These are phyloP conservation scores for Chelonus insularis DNA, from an alignment of 1,140 invertebrate genomes.

Conservation along the genomic window DNA sequence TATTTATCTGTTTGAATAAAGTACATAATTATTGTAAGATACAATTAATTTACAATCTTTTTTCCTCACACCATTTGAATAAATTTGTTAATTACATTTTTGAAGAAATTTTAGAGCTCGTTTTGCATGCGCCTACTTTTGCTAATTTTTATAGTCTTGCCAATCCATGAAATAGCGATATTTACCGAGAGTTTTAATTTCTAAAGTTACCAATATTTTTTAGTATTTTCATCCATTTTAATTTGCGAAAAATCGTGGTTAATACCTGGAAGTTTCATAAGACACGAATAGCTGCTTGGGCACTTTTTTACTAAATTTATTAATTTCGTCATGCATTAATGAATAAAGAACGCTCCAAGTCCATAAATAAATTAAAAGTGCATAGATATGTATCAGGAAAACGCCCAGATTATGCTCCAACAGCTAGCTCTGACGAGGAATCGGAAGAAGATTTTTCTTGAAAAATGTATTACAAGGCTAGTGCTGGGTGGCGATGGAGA, in stretches of 20 bases:
- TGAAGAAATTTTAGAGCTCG: slow-evolving; percentile 62
- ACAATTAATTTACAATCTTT: too few species aligned
- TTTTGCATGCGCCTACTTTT: slow-evolving; percentile 76
- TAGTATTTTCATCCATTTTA: slow-evolving; percentile 43
- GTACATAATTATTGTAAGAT: too few species aligned
- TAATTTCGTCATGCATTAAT: slow-evolving; percentile 75
- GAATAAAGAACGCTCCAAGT: slow-evolving; percentile 84
- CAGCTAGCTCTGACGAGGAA: slow-evolving; percentile 87
- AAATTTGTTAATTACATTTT: too few species aligned
- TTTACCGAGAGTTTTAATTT: slow-evolving; percentile 63
- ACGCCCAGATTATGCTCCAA: too few species aligned
- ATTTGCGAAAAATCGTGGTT: slow-evolving; percentile 61
- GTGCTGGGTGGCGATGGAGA: too few species aligned
- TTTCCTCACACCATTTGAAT: too few species aligned
- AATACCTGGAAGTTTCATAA: slow-evolving; percentile 70
- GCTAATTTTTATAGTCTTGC: slow-evolving; percentile 69
- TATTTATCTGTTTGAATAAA: too few species aligned
- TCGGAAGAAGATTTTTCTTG: too few species aligned
- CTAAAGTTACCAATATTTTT: slow-evolving; percentile 65
- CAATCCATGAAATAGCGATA: slow-evolving; percentile 70
- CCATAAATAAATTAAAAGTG: slow-evolving; percentile 82
- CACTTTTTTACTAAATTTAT: slow-evolving; percentile 68
- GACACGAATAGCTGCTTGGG: slow-evolving; percentile 87
- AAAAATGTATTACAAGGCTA: too few species aligned
- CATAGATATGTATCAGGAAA: too few species aligned